Evolutionary conservation across 2,113 vertebrate species (phyloP), one percentile per base, ranked within the genome.

Genomic region (Arothron firmamentum): DNA sequence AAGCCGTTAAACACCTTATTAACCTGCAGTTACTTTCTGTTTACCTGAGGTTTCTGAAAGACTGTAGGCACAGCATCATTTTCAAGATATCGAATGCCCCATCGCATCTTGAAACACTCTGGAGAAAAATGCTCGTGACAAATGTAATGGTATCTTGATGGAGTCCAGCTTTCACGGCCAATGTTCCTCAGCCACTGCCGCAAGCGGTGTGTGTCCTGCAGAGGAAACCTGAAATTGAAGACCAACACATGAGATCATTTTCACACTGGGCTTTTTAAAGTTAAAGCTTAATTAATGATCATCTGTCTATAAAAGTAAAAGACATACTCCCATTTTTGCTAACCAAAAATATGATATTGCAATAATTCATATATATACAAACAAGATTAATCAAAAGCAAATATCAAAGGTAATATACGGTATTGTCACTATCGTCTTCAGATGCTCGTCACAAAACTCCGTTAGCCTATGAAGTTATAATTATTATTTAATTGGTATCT

Each of bases 61-160:
- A 91, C 19, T 7, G 91, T 93, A 4, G 92, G 91, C 19, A 92
- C 83, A 0, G 90, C 91, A 0, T 90, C 84, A 0, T 60, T 85
- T 52, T 87, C 81, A 1, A 93, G 86, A 67, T 90, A 92, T 4
- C 89, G 88, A 47, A 92, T 86, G 0, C 90, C 92, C 89, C 90
- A 92, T 7, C 87, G 77, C 49, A 88, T 79, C 53, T 88, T 91
- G 73, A 93, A 93, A 70, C 92, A 92, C 6, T 89, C 88, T 0
- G 89, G 75, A 0, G 81, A 74, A 43, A 94, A 93, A 49, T 93
- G 92, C 13, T 92, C 82, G 0, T 90, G 90, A 79, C 92, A 92
- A n/a, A 93, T 74, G 23, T 92, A 91, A 71, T 94, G 92, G 69
- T 92, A 90, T 31, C 87, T 84, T 19, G 88, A 88, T 1, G 92